A percentile compares a stretch with the other conserved stretches of the same genome.
These are phyloP conservation scores for Drosophila monieri DNA, from an alignment of 2,888 invertebrate genomes.

Conservation along the genomic window DNA sequence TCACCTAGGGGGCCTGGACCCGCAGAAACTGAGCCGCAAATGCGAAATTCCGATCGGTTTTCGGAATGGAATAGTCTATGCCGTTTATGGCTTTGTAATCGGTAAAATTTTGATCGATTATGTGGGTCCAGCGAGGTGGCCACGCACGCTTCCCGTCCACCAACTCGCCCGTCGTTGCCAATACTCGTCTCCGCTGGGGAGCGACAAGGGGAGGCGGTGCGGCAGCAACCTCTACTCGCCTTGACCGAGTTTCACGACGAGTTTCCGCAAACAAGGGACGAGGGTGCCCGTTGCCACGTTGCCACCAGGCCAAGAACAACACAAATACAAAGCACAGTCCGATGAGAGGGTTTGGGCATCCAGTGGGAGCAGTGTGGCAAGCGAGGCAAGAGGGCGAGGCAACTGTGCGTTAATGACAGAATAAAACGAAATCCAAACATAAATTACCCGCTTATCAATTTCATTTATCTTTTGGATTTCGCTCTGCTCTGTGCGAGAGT, in stretches of 20 bases:
- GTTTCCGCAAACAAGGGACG: constrained; percentile 19
- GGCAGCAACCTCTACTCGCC: constrained; percentile 19
- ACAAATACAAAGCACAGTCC: constrained; percentile 18
- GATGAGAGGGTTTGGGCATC: background rate
- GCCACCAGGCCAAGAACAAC: constrained; percentile 20
- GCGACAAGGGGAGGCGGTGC: background rate
- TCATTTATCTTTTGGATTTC: constrained; percentile 80
- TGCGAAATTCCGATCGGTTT: constrained; percentile 41
- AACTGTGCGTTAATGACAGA: constrained; percentile 77
- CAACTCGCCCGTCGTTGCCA: background rate
- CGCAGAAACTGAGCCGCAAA: constrained; percentile 26
- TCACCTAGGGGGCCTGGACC: background rate
- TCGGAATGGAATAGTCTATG: constrained; percentile 32
- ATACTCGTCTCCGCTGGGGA: background rate
- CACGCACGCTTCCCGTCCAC: background rate
- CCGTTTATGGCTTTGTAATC: constrained; percentile 45
- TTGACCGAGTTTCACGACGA: constrained; percentile 39
- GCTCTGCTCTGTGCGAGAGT: constrained; percentile 35
- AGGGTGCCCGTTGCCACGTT: constrained; percentile 22
- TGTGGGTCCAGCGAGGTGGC: constrained; percentile 9
- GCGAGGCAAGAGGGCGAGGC: constrained; percentile 46
- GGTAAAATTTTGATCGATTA: constrained; percentile 65
- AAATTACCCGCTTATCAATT: constrained; percentile 80
- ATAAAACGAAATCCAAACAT: constrained; percentile 80
- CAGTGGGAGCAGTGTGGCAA: constrained; percentile 27